Conservation (phyloP, 2,113 vertebrate species). For the Trematocara variabile region DNA sequence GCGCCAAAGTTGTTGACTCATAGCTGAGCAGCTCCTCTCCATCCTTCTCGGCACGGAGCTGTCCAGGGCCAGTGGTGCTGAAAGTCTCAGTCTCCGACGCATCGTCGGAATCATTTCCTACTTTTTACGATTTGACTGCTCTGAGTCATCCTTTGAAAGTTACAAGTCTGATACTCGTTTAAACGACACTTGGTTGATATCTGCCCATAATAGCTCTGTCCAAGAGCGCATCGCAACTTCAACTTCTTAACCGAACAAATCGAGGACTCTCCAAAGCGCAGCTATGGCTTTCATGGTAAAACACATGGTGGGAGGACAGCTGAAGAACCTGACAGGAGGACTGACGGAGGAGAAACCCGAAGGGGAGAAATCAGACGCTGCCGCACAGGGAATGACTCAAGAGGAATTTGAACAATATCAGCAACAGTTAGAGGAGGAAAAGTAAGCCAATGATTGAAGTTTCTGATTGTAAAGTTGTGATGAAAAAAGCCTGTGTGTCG, state of each 20-base stretch:
- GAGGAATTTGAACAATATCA: constrained; percentile 97
- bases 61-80: constrained; percentile 64
- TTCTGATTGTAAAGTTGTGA: neutral
- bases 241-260: constrained; percentile 10
- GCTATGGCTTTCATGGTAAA: constrained; percentile 98
- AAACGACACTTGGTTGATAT: neutral
- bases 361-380: constrained; percentile 83
- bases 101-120: neutral
- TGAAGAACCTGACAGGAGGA: constrained; percentile 95
- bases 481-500: neutral
- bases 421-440: constrained; percentile 95
- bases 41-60: constrained; percentile 57
- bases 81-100: constrained; percentile 24
- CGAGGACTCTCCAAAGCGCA: constrained; percentile 14
- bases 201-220: neutral
- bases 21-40: constrained; percentile 33
- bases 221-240: constrained; percentile 21
- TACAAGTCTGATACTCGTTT: neutral
- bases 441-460: constrained; percentile 77
- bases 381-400: constrained; percentile 90
- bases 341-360: constrained; percentile 90
- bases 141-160: neutral
- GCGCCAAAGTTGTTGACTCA: constrained; percentile 73
- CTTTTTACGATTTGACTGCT: neutral
- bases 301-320: constrained; percentile 91